These are phyloP conservation scores for Buceros bicornis DNA, from an alignment of 2,797 vertebrate genomes.

Conservation along the genomic window DNA sequence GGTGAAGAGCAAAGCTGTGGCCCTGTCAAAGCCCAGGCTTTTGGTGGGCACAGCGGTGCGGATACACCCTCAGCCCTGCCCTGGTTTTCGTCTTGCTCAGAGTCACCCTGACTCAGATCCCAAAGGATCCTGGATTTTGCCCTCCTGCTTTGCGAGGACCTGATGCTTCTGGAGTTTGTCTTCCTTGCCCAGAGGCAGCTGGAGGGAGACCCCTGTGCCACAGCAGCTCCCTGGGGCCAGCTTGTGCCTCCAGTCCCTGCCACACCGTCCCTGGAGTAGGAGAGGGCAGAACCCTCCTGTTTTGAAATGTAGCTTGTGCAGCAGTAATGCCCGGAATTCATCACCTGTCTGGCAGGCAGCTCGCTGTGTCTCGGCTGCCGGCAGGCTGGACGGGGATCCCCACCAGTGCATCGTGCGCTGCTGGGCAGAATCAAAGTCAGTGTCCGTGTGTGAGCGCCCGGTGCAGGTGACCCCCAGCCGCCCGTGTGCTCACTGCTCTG, in stretches of 20 bases:
- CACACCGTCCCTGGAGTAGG: not conserved
- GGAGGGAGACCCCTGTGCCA: not conserved
- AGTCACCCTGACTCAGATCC: not conserved
- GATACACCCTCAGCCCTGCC: not conserved
- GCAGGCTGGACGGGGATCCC: not conserved
- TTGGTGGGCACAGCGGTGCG: rapidly evolving
- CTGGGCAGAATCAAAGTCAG: not conserved
- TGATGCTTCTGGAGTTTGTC: not conserved
- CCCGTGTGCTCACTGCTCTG: not conserved
- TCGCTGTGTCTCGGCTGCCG: rapidly evolving
- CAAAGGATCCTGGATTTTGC: not conserved
- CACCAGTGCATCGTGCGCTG: rapidly evolving
- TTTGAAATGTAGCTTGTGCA: not conserved
- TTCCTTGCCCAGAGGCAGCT: not conserved
- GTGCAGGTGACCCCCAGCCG: not conserved
- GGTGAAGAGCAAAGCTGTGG: not conserved
- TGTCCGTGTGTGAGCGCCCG: rapidly evolving
- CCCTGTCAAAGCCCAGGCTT: not conserved
- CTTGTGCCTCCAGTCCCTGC: not conserved
- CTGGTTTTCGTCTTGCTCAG: not conserved
- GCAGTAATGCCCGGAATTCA: not conserved
- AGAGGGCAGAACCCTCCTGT: not conserved
- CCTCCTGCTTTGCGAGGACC: not conserved
- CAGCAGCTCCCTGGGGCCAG: not conserved
- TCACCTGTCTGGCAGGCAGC: not conserved